A percentile compares a stretch with the other conserved stretches of the same genome.
Evolutionary conservation across 2,113 vertebrate species (phyloP).

Genomic region (Pampusana beccarii): DNA sequence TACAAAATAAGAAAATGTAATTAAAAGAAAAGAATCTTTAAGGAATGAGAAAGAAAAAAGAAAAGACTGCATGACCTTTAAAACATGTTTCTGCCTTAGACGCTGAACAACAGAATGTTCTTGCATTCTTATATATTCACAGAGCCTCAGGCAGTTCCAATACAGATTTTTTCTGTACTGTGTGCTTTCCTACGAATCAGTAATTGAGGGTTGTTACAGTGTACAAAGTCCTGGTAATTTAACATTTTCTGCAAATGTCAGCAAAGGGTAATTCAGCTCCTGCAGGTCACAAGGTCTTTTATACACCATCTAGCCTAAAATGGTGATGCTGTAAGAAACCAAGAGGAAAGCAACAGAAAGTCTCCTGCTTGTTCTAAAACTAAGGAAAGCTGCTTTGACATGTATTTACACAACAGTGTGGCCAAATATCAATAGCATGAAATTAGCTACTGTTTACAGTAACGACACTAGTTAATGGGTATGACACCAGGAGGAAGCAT

Average conservation of each 20-base stretch:
- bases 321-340: background rate
- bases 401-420: background rate
- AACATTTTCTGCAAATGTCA: slow-evolving; percentile 70
- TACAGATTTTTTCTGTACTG: slow-evolving; percentile 26
- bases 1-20: background rate
- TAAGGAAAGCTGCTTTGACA: background rate
- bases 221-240: slow-evolving; percentile 40
- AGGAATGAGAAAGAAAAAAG: background rate
- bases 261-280: slow-evolving; percentile 21
- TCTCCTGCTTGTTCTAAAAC: background rate
- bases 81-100: slow-evolving; percentile 40
- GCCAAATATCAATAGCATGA: background rate
- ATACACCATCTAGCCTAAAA: background rate
- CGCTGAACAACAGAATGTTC: slow-evolving; percentile 30
- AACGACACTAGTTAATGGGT: background rate
- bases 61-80: slow-evolving; percentile 50
- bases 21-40: background rate
- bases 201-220: slow-evolving; percentile 39
- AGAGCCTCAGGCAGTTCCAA: slow-evolving; percentile 43
- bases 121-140: slow-evolving; percentile 18
- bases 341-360: background rate
- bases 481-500: background rate
- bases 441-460: background rate
- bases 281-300: background rate
- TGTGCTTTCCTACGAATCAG: slow-evolving; percentile 35